These are phyloP conservation scores for Smutsia gigantea DNA, from an alignment of 2,797 vertebrate species.

Conservation along the genomic window DNA sequence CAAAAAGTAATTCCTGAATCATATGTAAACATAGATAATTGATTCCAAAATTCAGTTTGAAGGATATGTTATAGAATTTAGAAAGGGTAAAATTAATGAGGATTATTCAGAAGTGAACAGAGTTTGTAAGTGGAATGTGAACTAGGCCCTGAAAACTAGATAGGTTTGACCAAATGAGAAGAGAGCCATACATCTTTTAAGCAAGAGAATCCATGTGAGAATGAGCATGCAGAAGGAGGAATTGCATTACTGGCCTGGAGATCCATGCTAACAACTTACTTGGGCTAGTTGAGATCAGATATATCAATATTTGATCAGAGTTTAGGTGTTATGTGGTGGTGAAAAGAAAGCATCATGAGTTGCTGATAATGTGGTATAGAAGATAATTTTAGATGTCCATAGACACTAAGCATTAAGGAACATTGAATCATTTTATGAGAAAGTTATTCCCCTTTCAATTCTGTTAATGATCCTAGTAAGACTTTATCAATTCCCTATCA, in stretches of 20 bases:
- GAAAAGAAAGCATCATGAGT: neutral
- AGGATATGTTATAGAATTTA: slow-evolving; percentile 5
- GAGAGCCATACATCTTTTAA: neutral
- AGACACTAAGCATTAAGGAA: neutral
- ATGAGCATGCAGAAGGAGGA: neutral
- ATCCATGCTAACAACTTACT: neutral
- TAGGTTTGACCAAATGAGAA: neutral
- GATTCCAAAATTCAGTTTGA: slow-evolving; percentile 23
- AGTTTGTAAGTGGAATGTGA: neutral
- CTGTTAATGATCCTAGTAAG: slow-evolving; percentile 7
- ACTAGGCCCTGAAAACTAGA: neutral
- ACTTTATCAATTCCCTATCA: neutral
- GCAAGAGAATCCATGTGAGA: neutral
- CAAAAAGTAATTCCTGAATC: neutral
- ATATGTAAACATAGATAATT: neutral
- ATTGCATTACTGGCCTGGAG: neutral
- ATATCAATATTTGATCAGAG: neutral
- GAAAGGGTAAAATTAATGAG: neutral
- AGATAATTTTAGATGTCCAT: neutral
- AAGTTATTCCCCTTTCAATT: neutral
- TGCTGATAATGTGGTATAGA: neutral
- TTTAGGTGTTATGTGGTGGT: neutral
- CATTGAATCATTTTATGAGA: slow-evolving; percentile 23
- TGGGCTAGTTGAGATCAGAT: neutral
- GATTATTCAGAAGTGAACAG: neutral